These are phyloP conservation scores for Drosophila melanogaster DNA, from an alignment of 1,140 invertebrate species.

Conservation along the genomic window Release_6_plus_ISO1_MT NT_037436.4:2277001-2277500, in stretches of 20 bases:
- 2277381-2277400: conserved; percentile 86
- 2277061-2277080: conserved; percentile 86
- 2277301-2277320: conserved; percentile 85
- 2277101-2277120: conserved; percentile 86
- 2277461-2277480: no score
- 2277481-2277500: no score
- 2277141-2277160: conserved; percentile 85
- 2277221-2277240: conserved; percentile 87
- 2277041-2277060: conserved; percentile 85
- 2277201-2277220: conserved; percentile 88
- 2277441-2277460: conserved; percentile 84
- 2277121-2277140: conserved; percentile 86
- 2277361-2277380: conserved; percentile 87
- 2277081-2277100: conserved; percentile 86
- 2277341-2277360: conserved; percentile 85
- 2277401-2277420: conserved; percentile 86
- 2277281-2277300: conserved; percentile 85
- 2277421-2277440: conserved; percentile 85
- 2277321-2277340: conserved; percentile 86
- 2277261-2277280: conserved; percentile 87
- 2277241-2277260: conserved; percentile 87
- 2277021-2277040: conserved; percentile 87
- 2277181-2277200: conserved; percentile 85
- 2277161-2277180: conserved; percentile 87
- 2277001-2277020: conserved; percentile 86